Conservation (phyloP, 2,797 vertebrate genomes). For the Spatula clypeata region DNA sequence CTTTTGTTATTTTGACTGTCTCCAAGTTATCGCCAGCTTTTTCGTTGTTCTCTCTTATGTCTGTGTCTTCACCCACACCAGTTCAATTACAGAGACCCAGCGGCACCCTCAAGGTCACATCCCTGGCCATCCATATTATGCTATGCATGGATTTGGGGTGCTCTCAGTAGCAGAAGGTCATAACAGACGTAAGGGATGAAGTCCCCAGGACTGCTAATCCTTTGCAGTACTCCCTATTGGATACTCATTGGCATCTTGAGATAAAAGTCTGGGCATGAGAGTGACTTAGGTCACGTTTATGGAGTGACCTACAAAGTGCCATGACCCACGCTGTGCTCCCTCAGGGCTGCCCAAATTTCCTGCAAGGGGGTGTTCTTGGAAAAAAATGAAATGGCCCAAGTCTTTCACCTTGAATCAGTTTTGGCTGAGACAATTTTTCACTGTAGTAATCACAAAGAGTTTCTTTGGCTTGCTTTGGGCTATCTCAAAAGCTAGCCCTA, state of each 20-base stretch:
- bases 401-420: neutral
- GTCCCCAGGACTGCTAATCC: neutral
- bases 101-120: neutral
- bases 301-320: neutral
- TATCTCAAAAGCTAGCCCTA: neutral
- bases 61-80: neutral
- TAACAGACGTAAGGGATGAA: neutral
- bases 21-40: neutral
- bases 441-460: neutral
- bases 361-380: fast-evolving
- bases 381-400: neutral
- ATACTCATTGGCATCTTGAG: neutral
- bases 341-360: neutral
- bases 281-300: neutral
- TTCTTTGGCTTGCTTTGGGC: fast-evolving
- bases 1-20: neutral
- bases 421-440: neutral
- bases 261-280: neutral
- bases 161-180: neutral
- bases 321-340: neutral
- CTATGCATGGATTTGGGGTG: neutral
- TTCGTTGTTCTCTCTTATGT: neutral
- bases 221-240: neutral
- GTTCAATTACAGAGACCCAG: neutral
- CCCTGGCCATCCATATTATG: fast-evolving